These are phyloP conservation scores for Drosophila mojavensis DNA, from an alignment of 1,140 invertebrate genomes.

Conservation along the genomic window DNA sequence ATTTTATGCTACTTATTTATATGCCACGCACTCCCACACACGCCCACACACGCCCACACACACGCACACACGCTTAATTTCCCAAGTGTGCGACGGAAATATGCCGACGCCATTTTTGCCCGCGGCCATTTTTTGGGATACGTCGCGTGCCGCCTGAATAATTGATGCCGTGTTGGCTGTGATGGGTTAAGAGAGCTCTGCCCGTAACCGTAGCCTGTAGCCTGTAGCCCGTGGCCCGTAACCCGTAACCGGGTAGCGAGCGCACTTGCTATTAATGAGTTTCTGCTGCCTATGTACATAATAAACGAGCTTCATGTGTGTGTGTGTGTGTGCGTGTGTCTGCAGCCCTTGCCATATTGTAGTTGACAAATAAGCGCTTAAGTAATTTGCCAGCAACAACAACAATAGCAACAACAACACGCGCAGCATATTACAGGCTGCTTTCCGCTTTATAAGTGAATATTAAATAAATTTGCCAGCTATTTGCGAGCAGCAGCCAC, in stretches of 20 bases:
- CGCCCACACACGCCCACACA: not conserved
- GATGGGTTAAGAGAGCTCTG: constrained; percentile 61
- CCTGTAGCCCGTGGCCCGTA: not conserved
- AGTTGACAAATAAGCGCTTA: constrained; percentile 82
- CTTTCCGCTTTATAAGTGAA: constrained; percentile 68
- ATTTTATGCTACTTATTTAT: constrained; percentile 41
- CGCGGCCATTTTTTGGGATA: constrained; percentile 64
- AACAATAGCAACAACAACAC: constrained; percentile 30
- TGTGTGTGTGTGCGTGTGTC: constrained; percentile 15
- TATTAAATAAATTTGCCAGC: constrained; percentile 82
- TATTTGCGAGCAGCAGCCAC: constrained; percentile 56
- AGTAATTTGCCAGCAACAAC: constrained; percentile 73
- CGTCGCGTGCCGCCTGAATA: constrained; percentile 67
- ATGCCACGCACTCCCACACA: constrained; percentile 29
- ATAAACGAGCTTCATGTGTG: constrained; percentile 25
- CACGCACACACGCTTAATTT: constrained; percentile 52
- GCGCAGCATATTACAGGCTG: constrained; percentile 30
- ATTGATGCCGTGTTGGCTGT: constrained; percentile 54
- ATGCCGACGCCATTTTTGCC: constrained; percentile 54
- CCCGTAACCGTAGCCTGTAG: not conserved
- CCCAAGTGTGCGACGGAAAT: constrained; percentile 59
- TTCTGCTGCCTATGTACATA: constrained; percentile 67
- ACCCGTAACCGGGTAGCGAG: not conserved
- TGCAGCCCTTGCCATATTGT: constrained; percentile 46
- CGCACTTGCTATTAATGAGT: constrained; percentile 74